phyloP scores from a whole-genome alignment of 1,140 invertebrate species.

The Caerostris darwini region DNA sequence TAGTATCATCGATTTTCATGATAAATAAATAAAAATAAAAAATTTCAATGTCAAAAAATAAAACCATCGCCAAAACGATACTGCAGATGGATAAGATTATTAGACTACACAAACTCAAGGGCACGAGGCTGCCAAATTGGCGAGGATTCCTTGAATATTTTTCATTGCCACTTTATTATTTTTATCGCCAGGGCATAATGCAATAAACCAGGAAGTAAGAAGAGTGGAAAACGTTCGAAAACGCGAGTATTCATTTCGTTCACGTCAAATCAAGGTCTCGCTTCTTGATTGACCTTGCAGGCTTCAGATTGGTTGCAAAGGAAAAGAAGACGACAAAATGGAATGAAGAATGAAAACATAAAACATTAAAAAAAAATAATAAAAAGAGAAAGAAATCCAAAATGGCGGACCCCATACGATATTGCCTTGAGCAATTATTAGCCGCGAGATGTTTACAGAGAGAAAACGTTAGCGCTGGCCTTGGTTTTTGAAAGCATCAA shows the following conservation, averaged over 20 bases:
- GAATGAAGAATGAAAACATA: constrained; percentile 24
- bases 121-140: neutral
- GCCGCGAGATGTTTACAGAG: constrained; percentile 67
- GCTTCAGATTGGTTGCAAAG: constrained; percentile 48
- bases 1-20: too few relatives aligned
- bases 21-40: neutral
- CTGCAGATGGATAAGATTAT: neutral
- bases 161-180: constrained; percentile 40
- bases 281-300: constrained; percentile 48
- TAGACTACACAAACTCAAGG: neutral
- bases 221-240: constrained; percentile 34
- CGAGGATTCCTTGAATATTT: constrained; percentile 25
- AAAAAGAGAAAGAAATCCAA: constrained; percentile 60
- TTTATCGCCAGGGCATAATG: constrained; percentile 44
- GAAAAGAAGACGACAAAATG: constrained; percentile 55
- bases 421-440: constrained; percentile 77
- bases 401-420: constrained; percentile 55
- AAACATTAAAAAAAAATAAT: neutral
- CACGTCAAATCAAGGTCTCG: constrained; percentile 50
- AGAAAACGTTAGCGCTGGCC: constrained; percentile 51
- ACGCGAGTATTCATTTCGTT: constrained; percentile 31
- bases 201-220: constrained; percentile 75
- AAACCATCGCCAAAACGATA: neutral
- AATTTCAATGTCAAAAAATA: constrained; percentile 23
- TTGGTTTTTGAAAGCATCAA: constrained; percentile 64